These are phyloP conservation scores for Perccottus glenii DNA, from an alignment of 2,113 vertebrate genomes.

Conservation along the genomic window DNA sequence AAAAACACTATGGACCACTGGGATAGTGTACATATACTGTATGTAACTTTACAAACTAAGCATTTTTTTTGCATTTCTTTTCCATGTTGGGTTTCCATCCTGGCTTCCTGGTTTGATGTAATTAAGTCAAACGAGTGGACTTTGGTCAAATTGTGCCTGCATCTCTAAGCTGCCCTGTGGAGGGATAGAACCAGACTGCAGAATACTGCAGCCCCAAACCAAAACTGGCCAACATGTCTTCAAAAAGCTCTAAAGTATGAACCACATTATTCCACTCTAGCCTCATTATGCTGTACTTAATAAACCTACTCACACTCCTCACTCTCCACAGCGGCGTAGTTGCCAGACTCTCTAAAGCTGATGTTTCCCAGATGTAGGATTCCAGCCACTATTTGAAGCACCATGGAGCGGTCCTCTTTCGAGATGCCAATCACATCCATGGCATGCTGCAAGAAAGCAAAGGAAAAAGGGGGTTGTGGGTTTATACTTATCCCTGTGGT, in stretches of 20 bases:
- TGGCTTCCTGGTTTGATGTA: no score
- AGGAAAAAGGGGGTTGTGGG: conserved; percentile 22
- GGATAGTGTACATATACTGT: no score
- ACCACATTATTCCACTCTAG: not conserved
- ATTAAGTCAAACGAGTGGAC: no score
- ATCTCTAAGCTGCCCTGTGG: no score
- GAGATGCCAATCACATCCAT: conserved; percentile 97
- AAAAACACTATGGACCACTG: no score
- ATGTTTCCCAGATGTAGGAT: conserved; percentile 96
- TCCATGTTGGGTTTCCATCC: no score
- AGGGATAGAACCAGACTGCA: no score
- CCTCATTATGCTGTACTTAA: not conserved
- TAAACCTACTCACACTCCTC: conserved; percentile 90
- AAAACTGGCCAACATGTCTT: no score
- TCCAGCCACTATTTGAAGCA: conserved; percentile 95
- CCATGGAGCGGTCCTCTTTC: conserved; percentile 84
- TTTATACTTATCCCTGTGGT: conserved; percentile 48
- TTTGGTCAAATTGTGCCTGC: no score
- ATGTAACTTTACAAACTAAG: no score
- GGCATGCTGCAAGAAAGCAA: conserved; percentile 83
- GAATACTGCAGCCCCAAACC: no score
- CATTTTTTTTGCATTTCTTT: no score
- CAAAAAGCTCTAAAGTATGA: not conserved
- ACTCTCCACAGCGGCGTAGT: conserved; percentile 95
- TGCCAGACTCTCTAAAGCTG: conserved; percentile 93